Evolutionary conservation across 2,888 invertebrate species (phyloP).

Genomic region (Salticus scenicus): DNA sequence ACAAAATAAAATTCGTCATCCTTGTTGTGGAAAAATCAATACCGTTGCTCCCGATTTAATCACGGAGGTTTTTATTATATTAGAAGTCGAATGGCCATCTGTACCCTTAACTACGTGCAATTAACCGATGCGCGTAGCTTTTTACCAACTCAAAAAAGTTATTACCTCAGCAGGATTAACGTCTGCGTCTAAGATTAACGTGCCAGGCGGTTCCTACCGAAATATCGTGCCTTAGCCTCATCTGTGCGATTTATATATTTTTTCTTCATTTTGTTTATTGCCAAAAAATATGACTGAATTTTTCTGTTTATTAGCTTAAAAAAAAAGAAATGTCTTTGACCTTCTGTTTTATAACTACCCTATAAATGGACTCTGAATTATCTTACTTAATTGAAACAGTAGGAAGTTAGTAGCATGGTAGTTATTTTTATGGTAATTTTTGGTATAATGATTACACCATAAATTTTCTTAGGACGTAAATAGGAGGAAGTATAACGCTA

Average conservation of each 20-base stretch:
- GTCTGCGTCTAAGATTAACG: not conserved
- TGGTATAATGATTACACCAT: not conserved
- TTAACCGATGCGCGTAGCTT: not conserved
- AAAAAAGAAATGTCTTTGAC: not conserved
- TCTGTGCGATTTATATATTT: not conserved
- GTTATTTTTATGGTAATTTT: not conserved
- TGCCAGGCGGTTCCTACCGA: not conserved
- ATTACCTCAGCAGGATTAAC: constrained; percentile 10
- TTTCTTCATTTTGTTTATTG: not conserved
- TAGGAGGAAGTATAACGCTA: too few relatives aligned
- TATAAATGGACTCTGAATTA: not conserved
- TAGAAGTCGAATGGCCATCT: not conserved
- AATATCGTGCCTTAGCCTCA: not conserved
- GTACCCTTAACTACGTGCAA: not conserved
- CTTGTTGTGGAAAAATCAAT: not conserved
- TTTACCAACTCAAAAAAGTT: not conserved
- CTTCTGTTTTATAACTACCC: not conserved
- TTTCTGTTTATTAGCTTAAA: not conserved
- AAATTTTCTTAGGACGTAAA: too few relatives aligned
- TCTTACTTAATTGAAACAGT: not conserved
- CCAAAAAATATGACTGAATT: not conserved
- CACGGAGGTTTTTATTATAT: too few relatives aligned
- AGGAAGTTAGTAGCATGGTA: not conserved
- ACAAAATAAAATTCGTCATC: not conserved
- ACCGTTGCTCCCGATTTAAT: not conserved